Evolutionary conservation across 2,888 invertebrate genomes (phyloP), one percentile per base, ranked within the genome.

Genomic region (Melieria omissa): DNA sequence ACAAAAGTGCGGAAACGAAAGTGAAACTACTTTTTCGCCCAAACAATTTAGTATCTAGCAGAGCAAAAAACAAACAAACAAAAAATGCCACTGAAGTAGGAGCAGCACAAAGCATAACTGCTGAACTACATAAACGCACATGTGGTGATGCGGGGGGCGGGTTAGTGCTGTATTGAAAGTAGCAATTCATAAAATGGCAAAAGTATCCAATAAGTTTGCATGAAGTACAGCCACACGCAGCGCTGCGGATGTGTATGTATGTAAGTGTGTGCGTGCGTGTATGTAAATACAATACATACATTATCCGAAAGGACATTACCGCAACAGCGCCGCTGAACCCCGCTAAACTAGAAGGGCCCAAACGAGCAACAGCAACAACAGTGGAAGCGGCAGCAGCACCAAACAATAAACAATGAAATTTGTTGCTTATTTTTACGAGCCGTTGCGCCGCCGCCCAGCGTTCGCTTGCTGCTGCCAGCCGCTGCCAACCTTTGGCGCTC

Each of bases 351-450:
- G 14, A 52, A 52, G n/a, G 10, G 14, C 52, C 12, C 12, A n/a
- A 52, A 52, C 52, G 52, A 52, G 52, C 52, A 12, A 14, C 8
- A 12, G 52, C 9, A 52, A 52, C 52, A 52, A 52, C 9, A 52
- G 6, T 3, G 29, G 2, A 2, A 52, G 3, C 49, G 49, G 12
- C 49, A 6, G 41, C 9, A 54, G 49, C 16, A 47, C 45, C 57
- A 70, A 46, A 68, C 68, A 68, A 77, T 77, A 77, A 77, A 77
- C 75, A 75, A 75, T 72, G 74, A 75, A 76, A 77, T 76, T 76
- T 77, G 77, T 76, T 74, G 73, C 76, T 73, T 71, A 72, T 72
- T 73, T 77, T 73, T 75, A 76, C 67, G 76, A 71, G 76, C 61
- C 70, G 75, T 76, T 77, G 75, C 75, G 74, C 74, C 65, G 65